Evolutionary conservation across 2,888 invertebrate genomes (phyloP), one percentile per base, ranked within the genome.

Genomic region (Lithophane leautieri): DNA sequence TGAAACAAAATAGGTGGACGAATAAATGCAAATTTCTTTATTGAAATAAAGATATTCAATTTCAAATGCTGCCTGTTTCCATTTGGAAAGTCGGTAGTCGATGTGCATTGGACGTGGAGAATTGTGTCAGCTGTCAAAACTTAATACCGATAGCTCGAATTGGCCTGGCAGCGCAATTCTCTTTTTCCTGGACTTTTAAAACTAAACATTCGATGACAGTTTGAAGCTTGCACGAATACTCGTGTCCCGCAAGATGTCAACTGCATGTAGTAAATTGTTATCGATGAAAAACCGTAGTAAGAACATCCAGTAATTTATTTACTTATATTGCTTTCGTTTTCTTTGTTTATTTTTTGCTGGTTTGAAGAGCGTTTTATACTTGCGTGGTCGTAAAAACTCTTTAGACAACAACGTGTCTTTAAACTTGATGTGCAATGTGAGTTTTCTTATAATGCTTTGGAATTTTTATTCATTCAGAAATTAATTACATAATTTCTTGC

Each of bases 101-200:
- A 69, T 25, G 52, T 76, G 72, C n/a, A 76, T 60, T 76, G 78
- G 63, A 72, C 83, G 50, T 44, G 44, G 52, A 22, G 68, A 72
- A 61, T 67, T 62, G 63, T 83, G 76, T 40, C 82, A 76, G 58
- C 78, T 81, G 78, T 81, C 84, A 81, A 83, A 83, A 76, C 62
- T 71, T 69, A 70, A 83, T 75, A 66, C 58, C 74, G 71, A 72
- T 79, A 70, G 81, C 70, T 72, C 79, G 79, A 75, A 56, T 60
- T 73, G 76, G 70, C 67, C 28, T 79, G 73, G 70, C 79, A 52
- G 56, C 16, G 42, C 67, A 71, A 78, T 75, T 68, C 52, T 61
- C 28, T 72, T 80, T 83, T 83, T 70, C 69, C 25, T 70, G 22
- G 25, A 42, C 60, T 75, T 80, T 79, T 79, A 52, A 73, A 77